These are phyloP conservation scores for Pyrocoelia pectoralis DNA, from an alignment of 2,888 invertebrate species.

Conservation along the genomic window DNA sequence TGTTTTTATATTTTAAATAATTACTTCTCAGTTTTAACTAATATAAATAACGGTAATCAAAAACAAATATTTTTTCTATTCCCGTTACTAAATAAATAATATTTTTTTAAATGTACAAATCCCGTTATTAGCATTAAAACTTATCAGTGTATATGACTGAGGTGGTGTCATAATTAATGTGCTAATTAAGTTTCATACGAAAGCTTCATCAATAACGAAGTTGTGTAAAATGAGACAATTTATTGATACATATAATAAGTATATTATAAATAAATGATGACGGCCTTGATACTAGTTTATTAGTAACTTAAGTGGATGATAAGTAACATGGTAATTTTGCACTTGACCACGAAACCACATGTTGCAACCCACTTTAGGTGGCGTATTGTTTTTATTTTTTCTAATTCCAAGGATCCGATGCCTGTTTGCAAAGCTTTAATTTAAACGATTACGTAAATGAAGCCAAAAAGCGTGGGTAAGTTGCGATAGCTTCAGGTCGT, in stretches of 20 bases:
- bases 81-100: not conserved
- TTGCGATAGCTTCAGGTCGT: slow-evolving; percentile 48
- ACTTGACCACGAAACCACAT: slow-evolving; percentile 13
- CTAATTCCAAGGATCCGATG: not conserved
- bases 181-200: not conserved
- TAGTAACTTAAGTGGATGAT: slow-evolving; percentile 3
- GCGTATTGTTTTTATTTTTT: not conserved
- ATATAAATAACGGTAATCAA: not conserved
- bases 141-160: not conserved
- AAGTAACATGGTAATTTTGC: slow-evolving; percentile 12
- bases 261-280: not conserved
- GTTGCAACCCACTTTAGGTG: slow-evolving; percentile 2
- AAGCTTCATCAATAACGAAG: not conserved
- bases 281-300: slow-evolving; percentile 11
- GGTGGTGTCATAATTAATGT: not conserved
- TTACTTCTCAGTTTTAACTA: not conserved
- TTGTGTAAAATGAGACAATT: not conserved
- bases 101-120: not conserved
- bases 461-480: slow-evolving; percentile 41
- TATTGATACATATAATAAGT: no score
- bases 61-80: not conserved
- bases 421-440: slow-evolving; percentile 24
- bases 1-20: no score
- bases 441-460: slow-evolving; percentile 44
- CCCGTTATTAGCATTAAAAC: not conserved